A percentile compares a stretch with the other conserved stretches of the same genome.
Evolutionary conservation across 2,888 invertebrate genomes (phyloP).

Genomic region (Hirudinaria manillensis): DNA sequence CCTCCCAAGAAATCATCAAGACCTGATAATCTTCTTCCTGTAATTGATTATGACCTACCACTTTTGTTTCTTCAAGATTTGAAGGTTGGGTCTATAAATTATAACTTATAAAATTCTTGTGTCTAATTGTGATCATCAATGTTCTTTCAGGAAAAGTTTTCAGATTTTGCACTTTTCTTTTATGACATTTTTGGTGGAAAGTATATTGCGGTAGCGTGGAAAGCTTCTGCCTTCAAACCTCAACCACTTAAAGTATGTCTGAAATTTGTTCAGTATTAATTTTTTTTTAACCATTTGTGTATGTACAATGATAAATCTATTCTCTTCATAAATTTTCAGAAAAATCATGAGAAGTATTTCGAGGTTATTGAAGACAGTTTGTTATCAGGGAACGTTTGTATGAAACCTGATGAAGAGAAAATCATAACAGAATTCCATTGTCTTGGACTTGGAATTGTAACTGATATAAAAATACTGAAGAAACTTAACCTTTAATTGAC

Average conservation of each 20-base stretch:
- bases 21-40: constrained; percentile 58
- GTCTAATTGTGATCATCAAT: neutral
- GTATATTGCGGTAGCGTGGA: constrained; percentile 78
- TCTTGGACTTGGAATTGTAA: constrained; percentile 16
- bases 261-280: neutral
- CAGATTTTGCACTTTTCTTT: constrained; percentile 77
- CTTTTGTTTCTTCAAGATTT: constrained; percentile 67
- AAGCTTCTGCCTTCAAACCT: constrained; percentile 62
- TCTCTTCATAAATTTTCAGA: too few relatives aligned
- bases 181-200: constrained; percentile 80
- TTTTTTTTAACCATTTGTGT: neutral
- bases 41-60: constrained; percentile 73
- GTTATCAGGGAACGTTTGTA: constrained; percentile 21
- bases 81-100: constrained; percentile 59
- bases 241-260: constrained; percentile 68
- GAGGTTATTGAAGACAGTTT: constrained; percentile 18
- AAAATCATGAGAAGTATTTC: constrained; percentile 13
- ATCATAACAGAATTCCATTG: constrained; percentile 11
- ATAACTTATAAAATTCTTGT: too few relatives aligned
- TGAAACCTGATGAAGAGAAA: constrained; percentile 20
- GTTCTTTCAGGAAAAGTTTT: constrained; percentile 48
- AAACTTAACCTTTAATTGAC: neutral
- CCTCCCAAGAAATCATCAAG: constrained; percentile 17
- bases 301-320: too few relatives aligned
- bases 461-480: constrained; percentile 21